A percentile compares a stretch with the other conserved stretches of the same genome.
These are phyloP conservation scores for Garra rufa DNA, from an alignment of 2,113 vertebrate genomes.

Conservation along the genomic window DNA sequence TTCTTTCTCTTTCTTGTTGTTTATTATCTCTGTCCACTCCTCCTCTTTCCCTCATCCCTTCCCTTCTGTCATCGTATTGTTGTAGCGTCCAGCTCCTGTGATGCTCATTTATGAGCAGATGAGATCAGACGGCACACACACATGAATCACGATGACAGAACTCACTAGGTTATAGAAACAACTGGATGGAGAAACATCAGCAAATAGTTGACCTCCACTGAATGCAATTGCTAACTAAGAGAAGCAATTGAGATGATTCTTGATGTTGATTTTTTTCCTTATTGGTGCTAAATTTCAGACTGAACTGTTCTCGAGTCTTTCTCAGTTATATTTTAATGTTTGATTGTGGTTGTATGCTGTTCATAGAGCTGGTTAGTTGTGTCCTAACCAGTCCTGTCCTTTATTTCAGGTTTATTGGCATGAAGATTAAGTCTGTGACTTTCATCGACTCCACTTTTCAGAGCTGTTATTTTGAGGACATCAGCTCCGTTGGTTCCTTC, in stretches of 20 bases:
- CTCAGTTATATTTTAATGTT: neutral
- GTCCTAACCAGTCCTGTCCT: neutral
- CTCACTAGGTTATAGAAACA: neutral
- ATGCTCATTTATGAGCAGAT: conserved; percentile 17
- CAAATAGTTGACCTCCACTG: neutral
- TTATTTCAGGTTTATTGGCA: conserved; percentile 84
- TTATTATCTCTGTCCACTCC: conserved; percentile 24
- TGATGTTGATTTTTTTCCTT: neutral
- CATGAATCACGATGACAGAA: neutral
- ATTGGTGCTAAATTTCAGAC: neutral
- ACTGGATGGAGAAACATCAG: neutral
- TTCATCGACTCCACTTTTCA: conserved; percentile 93
- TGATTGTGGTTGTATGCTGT: neutral
- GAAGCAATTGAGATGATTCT: neutral
- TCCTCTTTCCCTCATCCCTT: neutral
- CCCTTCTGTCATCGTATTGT: neutral
- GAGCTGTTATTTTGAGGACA: conserved; percentile 90
- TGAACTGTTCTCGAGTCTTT: neutral
- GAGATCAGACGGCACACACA: neutral
- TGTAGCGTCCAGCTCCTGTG: neutral
- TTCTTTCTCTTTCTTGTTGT: neutral
- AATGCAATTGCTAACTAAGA: neutral
- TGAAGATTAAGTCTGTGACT: conserved; percentile 94
- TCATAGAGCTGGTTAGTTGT: neutral
- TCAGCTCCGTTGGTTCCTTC: conserved; percentile 90